A percentile compares a stretch with the other conserved stretches of the same genome.
Evolutionary conservation across 2,888 invertebrate species (phyloP).

Genomic region (Chloroclystis v-ata): DNA sequence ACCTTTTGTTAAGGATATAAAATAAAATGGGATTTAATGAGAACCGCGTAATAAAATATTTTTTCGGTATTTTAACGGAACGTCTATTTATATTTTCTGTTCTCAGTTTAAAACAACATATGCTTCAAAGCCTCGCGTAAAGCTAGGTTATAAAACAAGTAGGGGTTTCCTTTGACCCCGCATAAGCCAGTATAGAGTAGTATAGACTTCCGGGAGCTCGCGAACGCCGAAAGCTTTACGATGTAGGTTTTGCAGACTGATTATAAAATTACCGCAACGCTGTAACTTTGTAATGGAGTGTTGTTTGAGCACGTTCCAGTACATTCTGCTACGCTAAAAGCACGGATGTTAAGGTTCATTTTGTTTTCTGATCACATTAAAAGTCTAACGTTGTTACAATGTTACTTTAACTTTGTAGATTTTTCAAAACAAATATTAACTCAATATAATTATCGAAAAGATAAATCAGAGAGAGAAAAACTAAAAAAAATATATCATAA

Average conservation of each 20-base stretch:
- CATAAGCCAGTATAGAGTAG: slow-evolving; percentile 16
- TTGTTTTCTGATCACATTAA: slow-evolving; percentile 16
- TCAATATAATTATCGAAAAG: too few species aligned
- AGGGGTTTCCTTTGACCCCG: background rate
- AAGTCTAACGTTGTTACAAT: slow-evolving; percentile 4
- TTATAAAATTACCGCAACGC: slow-evolving; percentile 53
- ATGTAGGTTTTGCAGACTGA: slow-evolving; percentile 49
- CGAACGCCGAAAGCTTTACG: slow-evolving; percentile 51
- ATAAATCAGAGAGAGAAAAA: too few species aligned
- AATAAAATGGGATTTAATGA: too few species aligned
- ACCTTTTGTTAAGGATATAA: too few species aligned
- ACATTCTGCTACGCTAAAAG: slow-evolving; percentile 30
- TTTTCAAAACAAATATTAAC: too few species aligned
- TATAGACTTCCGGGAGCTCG: slow-evolving; percentile 20
- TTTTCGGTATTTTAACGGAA: too few species aligned
- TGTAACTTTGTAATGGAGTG: slow-evolving; percentile 49
- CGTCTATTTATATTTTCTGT: too few species aligned
- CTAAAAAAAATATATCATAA: too few species aligned
- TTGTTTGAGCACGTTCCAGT: slow-evolving; percentile 35
- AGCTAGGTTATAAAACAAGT: too few species aligned
- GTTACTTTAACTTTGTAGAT: background rate
- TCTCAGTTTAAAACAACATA: too few species aligned
- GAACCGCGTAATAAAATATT: too few species aligned
- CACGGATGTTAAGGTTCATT: slow-evolving; percentile 19
- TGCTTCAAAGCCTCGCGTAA: too few species aligned